Conservation (phyloP, 2,797 vertebrate genomes). For the Typhlichthys eigenmanni region DNA sequence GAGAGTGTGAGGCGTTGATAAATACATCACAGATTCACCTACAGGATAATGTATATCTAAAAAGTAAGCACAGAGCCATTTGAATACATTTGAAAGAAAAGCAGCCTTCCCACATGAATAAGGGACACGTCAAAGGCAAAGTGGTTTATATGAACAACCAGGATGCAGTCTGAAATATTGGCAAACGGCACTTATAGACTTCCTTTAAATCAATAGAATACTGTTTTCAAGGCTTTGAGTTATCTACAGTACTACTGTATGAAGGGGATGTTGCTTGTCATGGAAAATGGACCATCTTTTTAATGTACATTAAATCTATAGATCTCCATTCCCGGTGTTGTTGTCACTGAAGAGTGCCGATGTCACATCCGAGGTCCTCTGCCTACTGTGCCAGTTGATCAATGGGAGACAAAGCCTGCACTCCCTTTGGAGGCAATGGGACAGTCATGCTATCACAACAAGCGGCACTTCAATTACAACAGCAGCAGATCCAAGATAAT, state of each 20-base stretch:
- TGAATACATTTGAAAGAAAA: slow-evolving; percentile 20
- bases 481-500: slow-evolving; percentile 52
- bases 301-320: slow-evolving; percentile 37
- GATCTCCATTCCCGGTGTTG: slow-evolving; percentile 19
- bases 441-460: slow-evolving; percentile 49
- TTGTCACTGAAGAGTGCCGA: slow-evolving; percentile 37
- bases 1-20: slow-evolving; percentile 54
- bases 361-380: slow-evolving; percentile 29
- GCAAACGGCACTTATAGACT: slow-evolving; percentile 36
- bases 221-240: slow-evolving; percentile 42
- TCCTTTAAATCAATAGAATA: slow-evolving; percentile 33
- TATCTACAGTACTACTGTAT: slow-evolving; percentile 26
- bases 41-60: slow-evolving; percentile 26
- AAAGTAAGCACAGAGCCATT: slow-evolving; percentile 26
- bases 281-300: slow-evolving; percentile 40
- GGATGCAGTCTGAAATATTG: slow-evolving; percentile 28
- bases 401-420: slow-evolving; percentile 52
- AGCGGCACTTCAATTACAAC: slow-evolving; percentile 59
- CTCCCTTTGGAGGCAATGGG: slow-evolving; percentile 40
- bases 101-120: slow-evolving; percentile 17
- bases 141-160: background rate
- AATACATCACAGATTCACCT: slow-evolving; percentile 49
- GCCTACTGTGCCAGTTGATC: slow-evolving; percentile 37
- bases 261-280: slow-evolving; percentile 28
- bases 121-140: slow-evolving; percentile 21